A percentile compares a stretch with the other conserved stretches of the same genome.
Evolutionary conservation across 2,888 invertebrate genomes (phyloP).

Genomic region (Drosophila paucipuncta): DNA sequence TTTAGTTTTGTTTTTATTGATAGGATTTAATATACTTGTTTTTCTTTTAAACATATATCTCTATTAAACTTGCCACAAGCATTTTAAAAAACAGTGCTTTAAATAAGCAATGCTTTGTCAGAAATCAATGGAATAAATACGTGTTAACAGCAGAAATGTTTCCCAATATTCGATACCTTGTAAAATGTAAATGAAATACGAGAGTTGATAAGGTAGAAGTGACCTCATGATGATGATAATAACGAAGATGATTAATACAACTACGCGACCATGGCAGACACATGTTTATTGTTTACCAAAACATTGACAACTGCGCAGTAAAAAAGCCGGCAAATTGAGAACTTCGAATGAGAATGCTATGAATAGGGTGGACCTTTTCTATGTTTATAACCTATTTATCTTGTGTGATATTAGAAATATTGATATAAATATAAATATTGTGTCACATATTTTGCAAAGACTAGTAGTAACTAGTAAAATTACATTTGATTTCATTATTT

Average conservation of each 20-base stretch:
- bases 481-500: too few species aligned
- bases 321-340: conserved; percentile 56
- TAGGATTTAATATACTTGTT: background rate
- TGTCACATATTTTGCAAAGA: background rate
- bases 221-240: conserved; percentile 18
- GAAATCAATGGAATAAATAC: background rate
- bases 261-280: conserved; percentile 24
- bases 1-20: background rate
- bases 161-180: conserved; percentile 1
- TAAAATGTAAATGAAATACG: conserved; percentile 17
- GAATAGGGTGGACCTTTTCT: conserved; percentile 55
- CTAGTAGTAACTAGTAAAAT: background rate
- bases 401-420: background rate
- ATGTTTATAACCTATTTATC: background rate
- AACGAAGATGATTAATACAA: conserved; percentile 47
- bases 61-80: background rate
- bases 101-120: background rate
- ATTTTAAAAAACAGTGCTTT: background rate
- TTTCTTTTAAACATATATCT: background rate
- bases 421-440: too few species aligned
- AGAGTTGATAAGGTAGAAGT: conserved; percentile 1
- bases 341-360: conserved; percentile 17
- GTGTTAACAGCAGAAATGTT: conserved; percentile 4
- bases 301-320: conserved; percentile 64
- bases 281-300: conserved; percentile 69